Percentiles rank a stretch among this genome's conserved stretches.
Conservation (phyloP, 1,140 invertebrate species). For the Philopotamus ludificatus region DNA sequence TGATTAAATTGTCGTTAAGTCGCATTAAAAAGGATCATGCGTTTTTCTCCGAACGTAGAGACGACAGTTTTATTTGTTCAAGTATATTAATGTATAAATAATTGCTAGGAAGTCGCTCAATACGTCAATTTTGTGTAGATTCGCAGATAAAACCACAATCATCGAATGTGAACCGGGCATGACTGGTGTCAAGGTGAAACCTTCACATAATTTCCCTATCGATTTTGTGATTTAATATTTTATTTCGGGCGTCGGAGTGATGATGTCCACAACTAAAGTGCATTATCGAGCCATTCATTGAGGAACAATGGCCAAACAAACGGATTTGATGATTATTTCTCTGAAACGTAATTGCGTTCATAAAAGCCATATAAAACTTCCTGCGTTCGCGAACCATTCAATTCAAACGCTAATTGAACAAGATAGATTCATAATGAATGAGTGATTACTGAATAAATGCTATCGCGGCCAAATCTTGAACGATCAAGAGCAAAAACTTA, state of each 20-base stretch:
- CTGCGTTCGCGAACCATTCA: conserved; percentile 16
- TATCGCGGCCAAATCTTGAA: no score
- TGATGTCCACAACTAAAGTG: not conserved
- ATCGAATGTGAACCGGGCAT: conserved; percentile 1
- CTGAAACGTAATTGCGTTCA: conserved; percentile 41
- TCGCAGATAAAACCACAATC: no score
- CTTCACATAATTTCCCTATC: not conserved
- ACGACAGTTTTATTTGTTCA: not conserved
- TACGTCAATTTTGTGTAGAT: conserved; percentile 12
- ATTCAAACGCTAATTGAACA: not conserved
- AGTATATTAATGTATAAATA: conserved; percentile 17
- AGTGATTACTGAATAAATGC: no score
- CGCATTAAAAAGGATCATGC: no score
- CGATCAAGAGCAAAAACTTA: no score
- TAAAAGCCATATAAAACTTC: conserved; percentile 38
- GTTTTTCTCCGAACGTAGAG: not conserved
- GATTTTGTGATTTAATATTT: conserved; percentile 22
- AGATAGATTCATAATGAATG: not conserved
- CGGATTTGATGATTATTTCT: conserved; percentile 41
- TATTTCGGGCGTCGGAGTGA: not conserved
- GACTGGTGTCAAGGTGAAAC: not conserved
- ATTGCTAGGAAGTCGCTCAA: conserved; percentile 12
- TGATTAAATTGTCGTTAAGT: no score
- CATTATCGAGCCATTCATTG: not conserved
- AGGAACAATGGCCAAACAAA: conserved; percentile 36